Evolutionary conservation across 1,140 invertebrate genomes (phyloP), one percentile per base, ranked within the genome.

Genomic region (Pseudomyrmex flavicornis): DNA sequence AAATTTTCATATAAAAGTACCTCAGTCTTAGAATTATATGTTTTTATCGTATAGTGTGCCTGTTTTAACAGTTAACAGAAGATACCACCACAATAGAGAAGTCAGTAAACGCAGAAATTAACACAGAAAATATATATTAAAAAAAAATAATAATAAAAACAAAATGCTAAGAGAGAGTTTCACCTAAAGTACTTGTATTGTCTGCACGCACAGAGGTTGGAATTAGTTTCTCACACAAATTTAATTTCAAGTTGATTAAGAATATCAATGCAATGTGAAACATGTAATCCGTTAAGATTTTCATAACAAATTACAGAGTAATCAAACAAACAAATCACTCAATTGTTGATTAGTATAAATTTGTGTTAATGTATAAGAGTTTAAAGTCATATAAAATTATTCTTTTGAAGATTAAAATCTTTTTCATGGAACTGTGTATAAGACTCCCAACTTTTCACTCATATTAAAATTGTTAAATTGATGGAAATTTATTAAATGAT

Each of bases 141-240:
- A 63, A 56, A 86, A 58, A 59, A 65, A 85, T 70, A 84, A 83
- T n/a, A n/a, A 72, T 61, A 85, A 88, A 85, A 90, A 92, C 92
- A 93, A 93, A 80, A 72, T 95, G 95, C 94, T 92, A 35, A 35
- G 5, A 35, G 1, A 35, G n/a, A 93, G 92, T 74, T 86, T 92
- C 92, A 87, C 90, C 87, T 89, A 93, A 86, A 87, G 90, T 72
- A 89, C 92, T 93, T 85, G 86, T 84, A 85, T 90, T 88, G 85
- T 91, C 90, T 86, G 91, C 89, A 77, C 90, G 92, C 79, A 91
- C 83, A 73, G 93, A 90, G 87, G 91, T 90, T 83, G 87, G 90
- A 73, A 91, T 88, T 89, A 92, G 85, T 93, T 13, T 52, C 50
- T 12, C 90, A 91, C 94, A 90, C 88, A 91, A 93, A 93, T 91